Base-by-base conservation (phyloP, 2,797 vertebrate genomes). In the Sarcoramphus papa region DNA sequence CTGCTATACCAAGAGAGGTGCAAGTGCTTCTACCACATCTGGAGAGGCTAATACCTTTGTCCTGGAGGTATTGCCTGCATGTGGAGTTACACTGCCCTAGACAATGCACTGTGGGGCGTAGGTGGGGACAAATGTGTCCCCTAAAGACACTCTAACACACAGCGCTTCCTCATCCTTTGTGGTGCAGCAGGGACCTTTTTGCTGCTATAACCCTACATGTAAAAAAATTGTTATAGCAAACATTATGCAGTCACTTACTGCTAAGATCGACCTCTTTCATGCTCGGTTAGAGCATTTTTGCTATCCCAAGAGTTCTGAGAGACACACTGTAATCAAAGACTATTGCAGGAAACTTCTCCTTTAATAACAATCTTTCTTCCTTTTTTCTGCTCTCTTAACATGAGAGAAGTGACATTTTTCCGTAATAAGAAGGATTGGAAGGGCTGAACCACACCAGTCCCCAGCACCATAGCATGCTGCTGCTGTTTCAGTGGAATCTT, bases 401-500 rank as follows among this genome's bases (percentile, higher is more conserved):
- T 37, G 40, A 78, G 86, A 53, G 33, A 87, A 83, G 74, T 72
- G 78, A 83, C 48, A 64, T 57, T 93, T 96, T 90, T 70, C 43
- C 73, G 50, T 88, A 80, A 78, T 92, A 65, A 68, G 78, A 85
- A 82, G 59, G 53, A 92, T 47, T 57, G 81, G 60, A 91, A 88
- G 53, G 25, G 37, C 43, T 80, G 80, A 86, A 73, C 40, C 67
- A 48, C 77, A 79, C 74, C 51, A 83, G 70, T 63, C n/a, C 21
- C 59, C 28, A 28, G 80, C 62, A 93, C 69, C 72, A 41, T 9
- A 90, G 57, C 40, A 62, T 35, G 27, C 69, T n/a, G 16, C n/a
- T 86, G 41, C 72, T 80, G 65, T 85, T 97, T 79, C 94, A 37
- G 68, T 82, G 22, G 73, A 80, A 88, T 43, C 89, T 96, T 96